Conservation (phyloP, 1,140 invertebrate genomes). For the Chironomus striatipennis region DNA sequence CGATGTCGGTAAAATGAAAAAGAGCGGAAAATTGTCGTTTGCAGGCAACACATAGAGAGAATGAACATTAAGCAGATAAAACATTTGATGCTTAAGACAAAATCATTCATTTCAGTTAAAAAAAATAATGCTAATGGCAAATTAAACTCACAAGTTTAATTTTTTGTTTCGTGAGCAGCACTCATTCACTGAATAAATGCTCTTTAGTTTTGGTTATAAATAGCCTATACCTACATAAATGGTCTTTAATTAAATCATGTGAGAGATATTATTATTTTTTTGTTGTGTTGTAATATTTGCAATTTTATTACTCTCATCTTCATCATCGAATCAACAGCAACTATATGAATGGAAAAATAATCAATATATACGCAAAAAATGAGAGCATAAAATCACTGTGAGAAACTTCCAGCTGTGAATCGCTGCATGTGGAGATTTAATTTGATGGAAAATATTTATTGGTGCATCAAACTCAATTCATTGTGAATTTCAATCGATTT, state of each 20-base stretch:
- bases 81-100: background rate
- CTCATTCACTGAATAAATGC: no score
- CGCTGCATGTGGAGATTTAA: conserved; percentile 16
- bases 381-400: conserved; percentile 10
- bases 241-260: conserved; percentile 9
- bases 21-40: conserved; percentile 15
- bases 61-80: background rate
- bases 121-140: background rate
- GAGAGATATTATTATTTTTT: background rate
- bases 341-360: background rate
- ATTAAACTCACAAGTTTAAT: background rate
- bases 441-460: conserved; percentile 23
- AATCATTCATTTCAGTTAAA: background rate
- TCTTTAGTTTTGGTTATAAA: background rate
- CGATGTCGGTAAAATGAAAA: background rate
- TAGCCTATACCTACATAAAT: background rate
- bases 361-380: background rate
- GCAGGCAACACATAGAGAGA: background rate
- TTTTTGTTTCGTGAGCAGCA: background rate
- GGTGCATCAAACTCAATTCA: conserved; percentile 7
- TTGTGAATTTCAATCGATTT: conserved; percentile 8
- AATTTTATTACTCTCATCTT: background rate
- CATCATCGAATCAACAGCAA: background rate
- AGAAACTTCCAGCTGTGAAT: conserved; percentile 7
- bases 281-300: background rate